Evolutionary conservation across 2,113 vertebrate genomes (phyloP).

Genomic region (Dromiciops gliroides): DNA sequence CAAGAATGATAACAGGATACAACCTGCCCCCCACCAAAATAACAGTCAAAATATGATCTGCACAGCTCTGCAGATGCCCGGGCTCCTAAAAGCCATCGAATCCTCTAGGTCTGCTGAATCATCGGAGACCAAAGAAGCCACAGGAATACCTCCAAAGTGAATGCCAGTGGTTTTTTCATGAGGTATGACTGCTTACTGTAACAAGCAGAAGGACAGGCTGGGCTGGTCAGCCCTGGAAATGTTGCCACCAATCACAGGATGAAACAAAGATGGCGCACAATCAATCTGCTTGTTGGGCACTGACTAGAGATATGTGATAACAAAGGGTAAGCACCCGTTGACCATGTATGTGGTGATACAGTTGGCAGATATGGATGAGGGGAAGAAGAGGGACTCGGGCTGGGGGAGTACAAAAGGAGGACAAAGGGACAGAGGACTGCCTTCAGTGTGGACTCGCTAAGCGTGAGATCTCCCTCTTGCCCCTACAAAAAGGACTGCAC

Average conservation of each 20-base stretch:
- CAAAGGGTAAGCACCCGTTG: background rate
- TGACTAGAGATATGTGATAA: background rate
- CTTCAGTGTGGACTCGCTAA: background rate
- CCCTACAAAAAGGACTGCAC: background rate
- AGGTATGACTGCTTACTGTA: background rate
- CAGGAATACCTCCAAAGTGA: background rate
- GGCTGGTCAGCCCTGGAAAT: background rate
- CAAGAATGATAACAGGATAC: background rate
- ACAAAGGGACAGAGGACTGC: background rate
- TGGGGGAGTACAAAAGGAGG: background rate
- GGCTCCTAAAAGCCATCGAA: background rate
- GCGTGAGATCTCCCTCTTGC: background rate
- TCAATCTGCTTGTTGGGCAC: too few species aligned
- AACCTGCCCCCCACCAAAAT: background rate
- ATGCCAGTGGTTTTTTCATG: background rate
- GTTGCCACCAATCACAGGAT: background rate
- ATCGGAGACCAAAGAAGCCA: background rate
- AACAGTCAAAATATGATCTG: background rate
- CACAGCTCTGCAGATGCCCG: background rate
- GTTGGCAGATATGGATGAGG: background rate
- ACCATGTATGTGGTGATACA: background rate
- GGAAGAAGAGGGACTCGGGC: background rate
- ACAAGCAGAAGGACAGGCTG: background rate
- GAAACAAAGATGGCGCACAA: background rate
- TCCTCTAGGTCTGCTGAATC: background rate